Conservation (phyloP, 2,888 invertebrate genomes). For the Drosophila anomelani region DNA sequence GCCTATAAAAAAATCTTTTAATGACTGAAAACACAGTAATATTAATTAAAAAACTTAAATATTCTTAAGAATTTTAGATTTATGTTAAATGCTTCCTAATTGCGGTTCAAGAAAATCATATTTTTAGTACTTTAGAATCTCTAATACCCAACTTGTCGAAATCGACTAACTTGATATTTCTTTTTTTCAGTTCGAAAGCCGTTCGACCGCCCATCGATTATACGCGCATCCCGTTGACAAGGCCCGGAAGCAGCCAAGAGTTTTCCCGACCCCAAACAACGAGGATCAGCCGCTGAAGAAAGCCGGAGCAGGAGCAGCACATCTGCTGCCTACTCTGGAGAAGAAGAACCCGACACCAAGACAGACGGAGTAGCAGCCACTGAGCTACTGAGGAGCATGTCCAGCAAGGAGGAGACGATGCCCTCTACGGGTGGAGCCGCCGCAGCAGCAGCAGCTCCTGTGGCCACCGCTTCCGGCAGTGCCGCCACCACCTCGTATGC, state of each 20-base stretch:
- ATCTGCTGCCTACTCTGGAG: constrained; percentile 66
- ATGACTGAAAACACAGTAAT: background rate
- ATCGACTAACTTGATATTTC: background rate
- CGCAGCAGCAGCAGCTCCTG: constrained; percentile 85
- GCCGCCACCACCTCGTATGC: constrained; percentile 88
- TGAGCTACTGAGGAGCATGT: constrained; percentile 68
- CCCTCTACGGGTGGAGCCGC: constrained; percentile 58
- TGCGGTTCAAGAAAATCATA: background rate
- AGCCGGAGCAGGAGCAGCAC: constrained; percentile 35
- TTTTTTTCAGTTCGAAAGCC: constrained; percentile 33
- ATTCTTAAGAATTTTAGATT: background rate
- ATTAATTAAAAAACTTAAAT: background rate
- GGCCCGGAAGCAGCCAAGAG: constrained; percentile 81
- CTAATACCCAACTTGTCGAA: background rate
- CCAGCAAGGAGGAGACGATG: constrained; percentile 82
- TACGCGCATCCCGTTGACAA: constrained; percentile 33
- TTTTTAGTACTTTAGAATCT: background rate
- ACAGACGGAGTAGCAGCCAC: constrained; percentile 23
- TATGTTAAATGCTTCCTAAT: background rate
- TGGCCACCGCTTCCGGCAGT: constrained; percentile 81
- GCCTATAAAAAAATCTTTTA: too few species aligned
- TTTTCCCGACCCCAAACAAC: constrained; percentile 68
- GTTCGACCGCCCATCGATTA: constrained; percentile 7
- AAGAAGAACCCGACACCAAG: constrained; percentile 40
- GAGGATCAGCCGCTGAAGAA: constrained; percentile 48